phyloP scores from a whole-genome alignment of 2,888 invertebrate species.

The Muschampia plurimacula region DNA sequence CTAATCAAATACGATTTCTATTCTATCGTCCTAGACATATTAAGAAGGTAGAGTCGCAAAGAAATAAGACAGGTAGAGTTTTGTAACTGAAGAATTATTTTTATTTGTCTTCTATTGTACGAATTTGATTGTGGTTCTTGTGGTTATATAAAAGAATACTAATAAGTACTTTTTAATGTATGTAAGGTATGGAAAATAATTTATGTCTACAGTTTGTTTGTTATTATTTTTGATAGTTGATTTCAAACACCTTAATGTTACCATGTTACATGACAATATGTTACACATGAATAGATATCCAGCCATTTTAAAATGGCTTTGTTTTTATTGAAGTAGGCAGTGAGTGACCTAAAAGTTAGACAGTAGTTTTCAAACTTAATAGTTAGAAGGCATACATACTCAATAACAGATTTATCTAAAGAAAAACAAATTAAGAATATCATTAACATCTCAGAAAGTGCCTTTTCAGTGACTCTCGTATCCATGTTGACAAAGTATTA shows the following conservation, averaged over 20 bases:
- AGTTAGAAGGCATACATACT: neutral
- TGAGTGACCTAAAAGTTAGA: neutral
- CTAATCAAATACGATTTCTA: no score
- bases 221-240: no score
- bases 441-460: neutral
- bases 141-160: neutral
- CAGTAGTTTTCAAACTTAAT: neutral
- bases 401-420: neutral
- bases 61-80: neutral
- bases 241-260: no score
- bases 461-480: neutral
- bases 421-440: neutral
- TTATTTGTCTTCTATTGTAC: neutral
- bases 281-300: no score
- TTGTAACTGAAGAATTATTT: neutral
- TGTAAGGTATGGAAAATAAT: neutral
- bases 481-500: slow-evolving; percentile 24
- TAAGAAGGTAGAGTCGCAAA: neutral
- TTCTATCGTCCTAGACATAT: neutral
- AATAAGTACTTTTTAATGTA: neutral
- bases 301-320: neutral
- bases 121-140: neutral
- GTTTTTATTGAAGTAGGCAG: neutral
- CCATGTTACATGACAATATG: no score
- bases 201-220: no score